Conservation (phyloP, 1,140 invertebrate species). For the Pseudobourletiella spinata region DNA sequence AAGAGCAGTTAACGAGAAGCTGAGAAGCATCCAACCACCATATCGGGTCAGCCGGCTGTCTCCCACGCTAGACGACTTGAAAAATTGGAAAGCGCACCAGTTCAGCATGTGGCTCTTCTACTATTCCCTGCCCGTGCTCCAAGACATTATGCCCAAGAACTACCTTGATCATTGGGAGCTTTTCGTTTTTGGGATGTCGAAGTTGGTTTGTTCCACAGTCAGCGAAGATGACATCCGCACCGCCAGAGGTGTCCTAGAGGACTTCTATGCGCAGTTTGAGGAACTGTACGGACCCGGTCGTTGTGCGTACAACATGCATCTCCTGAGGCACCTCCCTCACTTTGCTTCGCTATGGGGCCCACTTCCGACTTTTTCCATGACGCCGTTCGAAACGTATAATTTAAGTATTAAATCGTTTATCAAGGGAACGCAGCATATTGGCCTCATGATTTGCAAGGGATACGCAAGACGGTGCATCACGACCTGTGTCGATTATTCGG, state of each 20-base stretch:
- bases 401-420: background rate
- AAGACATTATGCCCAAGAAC: background rate
- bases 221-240: background rate
- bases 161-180: background rate
- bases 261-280: background rate
- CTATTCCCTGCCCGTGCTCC: background rate
- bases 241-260: background rate
- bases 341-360: background rate
- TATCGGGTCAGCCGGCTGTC: background rate
- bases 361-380: background rate
- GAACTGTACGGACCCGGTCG: background rate
- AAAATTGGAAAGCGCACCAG: background rate
- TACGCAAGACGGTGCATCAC: too few relatives aligned
- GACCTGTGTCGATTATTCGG: too few relatives aligned
- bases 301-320: background rate
- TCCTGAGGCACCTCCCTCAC: background rate
- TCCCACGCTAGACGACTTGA: background rate
- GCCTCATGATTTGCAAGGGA: too few relatives aligned
- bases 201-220: background rate
- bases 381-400: background rate
- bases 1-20: background rate
- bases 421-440: background rate
- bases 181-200: background rate
- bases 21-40: background rate
- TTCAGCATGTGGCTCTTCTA: background rate